Conservation (phyloP, 1,140 invertebrate genomes). For the Drosophila dunni region DNA sequence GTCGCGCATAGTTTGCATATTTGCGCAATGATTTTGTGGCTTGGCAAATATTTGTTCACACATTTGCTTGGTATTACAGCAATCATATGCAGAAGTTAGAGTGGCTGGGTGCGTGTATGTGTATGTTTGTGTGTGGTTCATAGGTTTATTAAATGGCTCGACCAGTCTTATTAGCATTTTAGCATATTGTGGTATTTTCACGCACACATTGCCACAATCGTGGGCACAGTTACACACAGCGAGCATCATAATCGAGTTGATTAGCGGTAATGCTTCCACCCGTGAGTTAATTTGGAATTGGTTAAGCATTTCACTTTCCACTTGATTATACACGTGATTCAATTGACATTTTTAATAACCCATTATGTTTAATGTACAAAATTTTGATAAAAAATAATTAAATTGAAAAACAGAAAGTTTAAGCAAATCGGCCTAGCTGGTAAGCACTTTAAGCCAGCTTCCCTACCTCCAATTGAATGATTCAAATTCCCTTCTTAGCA, state of each 20-base stretch:
- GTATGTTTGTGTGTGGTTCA: constrained; percentile 37
- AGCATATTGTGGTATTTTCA: constrained; percentile 63
- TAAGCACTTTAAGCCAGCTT: neutral
- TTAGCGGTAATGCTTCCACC: constrained; percentile 57
- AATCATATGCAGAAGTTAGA: neutral
- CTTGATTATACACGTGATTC: constrained; percentile 5
- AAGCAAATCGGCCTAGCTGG: neutral
- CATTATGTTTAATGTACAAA: neutral
- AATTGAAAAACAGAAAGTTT: neutral
- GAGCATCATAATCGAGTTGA: constrained; percentile 67
- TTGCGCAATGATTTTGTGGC: constrained; percentile 78
- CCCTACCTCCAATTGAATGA: constrained; percentile 1
- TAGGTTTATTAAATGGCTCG: constrained; percentile 62
- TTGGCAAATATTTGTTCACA: constrained; percentile 77
- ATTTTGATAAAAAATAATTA: neutral
- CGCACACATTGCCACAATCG: constrained; percentile 62
- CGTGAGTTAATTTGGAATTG: constrained; percentile 52
- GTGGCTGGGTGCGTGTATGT: constrained; percentile 25
- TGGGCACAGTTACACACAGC: constrained; percentile 40
- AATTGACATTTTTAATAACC: constrained; percentile 24
- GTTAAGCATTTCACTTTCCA: constrained; percentile 22
- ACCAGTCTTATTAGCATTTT: constrained; percentile 69
- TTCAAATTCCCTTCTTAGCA: constrained; percentile 3
- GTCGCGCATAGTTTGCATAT: constrained; percentile 72
- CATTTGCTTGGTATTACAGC: constrained; percentile 43